These are phyloP conservation scores for Sphaerophoria taeniata DNA, from an alignment of 2,888 invertebrate genomes.

Conservation along the genomic window DNA sequence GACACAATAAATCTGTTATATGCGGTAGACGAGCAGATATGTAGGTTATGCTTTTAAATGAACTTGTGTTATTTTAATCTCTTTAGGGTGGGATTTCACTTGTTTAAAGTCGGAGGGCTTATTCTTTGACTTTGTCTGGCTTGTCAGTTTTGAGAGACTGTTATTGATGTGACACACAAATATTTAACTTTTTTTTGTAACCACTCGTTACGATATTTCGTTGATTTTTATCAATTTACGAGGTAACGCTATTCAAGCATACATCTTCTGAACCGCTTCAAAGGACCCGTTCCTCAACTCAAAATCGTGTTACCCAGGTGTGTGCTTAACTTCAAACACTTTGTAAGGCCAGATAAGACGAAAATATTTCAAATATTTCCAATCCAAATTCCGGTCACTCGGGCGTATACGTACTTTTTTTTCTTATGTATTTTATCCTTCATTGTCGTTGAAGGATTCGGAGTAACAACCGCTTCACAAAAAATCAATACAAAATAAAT, in stretches of 20 bases:
- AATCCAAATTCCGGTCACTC: not conserved
- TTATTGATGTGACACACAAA: too few relatives aligned
- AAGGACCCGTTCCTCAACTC: not conserved
- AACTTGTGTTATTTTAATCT: too few relatives aligned
- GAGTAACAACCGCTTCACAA: not conserved
- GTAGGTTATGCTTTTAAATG: too few relatives aligned
- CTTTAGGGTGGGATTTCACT: too few relatives aligned
- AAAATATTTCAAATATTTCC: slow-evolving; percentile 1
- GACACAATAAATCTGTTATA: slow-evolving; percentile 30
- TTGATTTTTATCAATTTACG: not conserved
- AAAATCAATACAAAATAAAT: not conserved
- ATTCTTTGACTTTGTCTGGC: too few relatives aligned
- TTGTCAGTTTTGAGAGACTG: too few relatives aligned
- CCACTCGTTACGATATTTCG: not conserved
- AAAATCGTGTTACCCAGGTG: not conserved
- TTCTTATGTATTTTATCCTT: not conserved
- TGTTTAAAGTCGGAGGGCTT: too few relatives aligned
- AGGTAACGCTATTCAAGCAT: too few relatives aligned
- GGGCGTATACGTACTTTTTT: not conserved
- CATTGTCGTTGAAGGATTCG: not conserved
- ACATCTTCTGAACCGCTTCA: too few relatives aligned
- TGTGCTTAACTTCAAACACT: not conserved
- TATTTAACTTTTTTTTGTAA: too few relatives aligned
- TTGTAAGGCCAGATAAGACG: not conserved
- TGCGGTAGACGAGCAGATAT: not conserved